phyloP scores from a whole-genome alignment of 2,888 invertebrate species.

The Hedychridium roseum region DNA sequence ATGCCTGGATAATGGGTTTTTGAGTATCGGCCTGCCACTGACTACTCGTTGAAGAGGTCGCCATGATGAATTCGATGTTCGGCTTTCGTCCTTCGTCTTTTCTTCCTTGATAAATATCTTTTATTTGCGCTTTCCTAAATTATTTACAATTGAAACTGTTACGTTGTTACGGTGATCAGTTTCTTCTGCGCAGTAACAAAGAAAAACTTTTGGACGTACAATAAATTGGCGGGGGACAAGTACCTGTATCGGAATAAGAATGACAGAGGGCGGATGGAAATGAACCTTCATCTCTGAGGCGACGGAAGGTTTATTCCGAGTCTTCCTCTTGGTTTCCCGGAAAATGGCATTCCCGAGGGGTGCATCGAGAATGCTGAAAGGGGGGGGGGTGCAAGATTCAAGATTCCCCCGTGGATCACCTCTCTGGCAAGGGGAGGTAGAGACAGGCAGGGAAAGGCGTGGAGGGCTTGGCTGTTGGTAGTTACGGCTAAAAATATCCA shows the following conservation, averaged over 20 bases:
- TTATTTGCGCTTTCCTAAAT: too few species aligned
- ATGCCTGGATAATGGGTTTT: constrained; percentile 48
- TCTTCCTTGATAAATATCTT: too few species aligned
- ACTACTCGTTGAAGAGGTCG: constrained; percentile 45
- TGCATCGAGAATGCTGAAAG: constrained; percentile 38
- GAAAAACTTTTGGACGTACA: too few species aligned
- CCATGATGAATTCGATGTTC: too few species aligned
- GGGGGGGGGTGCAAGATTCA: constrained; percentile 35
- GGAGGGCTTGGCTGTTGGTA: constrained; percentile 19
- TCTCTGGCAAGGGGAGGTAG: constrained; percentile 17
- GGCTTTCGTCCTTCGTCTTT: constrained; percentile 28
- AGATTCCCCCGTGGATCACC: constrained; percentile 24
- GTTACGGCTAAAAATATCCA: constrained; percentile 50
- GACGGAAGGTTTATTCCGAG: constrained; percentile 29
- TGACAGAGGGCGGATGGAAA: constrained; percentile 1
- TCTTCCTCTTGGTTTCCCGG: constrained; percentile 31
- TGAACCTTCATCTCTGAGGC: constrained; percentile 7
- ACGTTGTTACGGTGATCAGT: too few species aligned
- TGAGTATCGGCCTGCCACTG: constrained; percentile 45
- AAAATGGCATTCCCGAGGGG: constrained; percentile 47
- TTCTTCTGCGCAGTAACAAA: too few species aligned
- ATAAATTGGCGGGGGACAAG: too few species aligned
- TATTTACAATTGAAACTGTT: too few species aligned
- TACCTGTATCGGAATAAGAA: neutral
- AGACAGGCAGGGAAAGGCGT: neutral